Evolutionary conservation across 2,797 vertebrate genomes (phyloP).

Genomic region (Halcyon leucocephala): DNA sequence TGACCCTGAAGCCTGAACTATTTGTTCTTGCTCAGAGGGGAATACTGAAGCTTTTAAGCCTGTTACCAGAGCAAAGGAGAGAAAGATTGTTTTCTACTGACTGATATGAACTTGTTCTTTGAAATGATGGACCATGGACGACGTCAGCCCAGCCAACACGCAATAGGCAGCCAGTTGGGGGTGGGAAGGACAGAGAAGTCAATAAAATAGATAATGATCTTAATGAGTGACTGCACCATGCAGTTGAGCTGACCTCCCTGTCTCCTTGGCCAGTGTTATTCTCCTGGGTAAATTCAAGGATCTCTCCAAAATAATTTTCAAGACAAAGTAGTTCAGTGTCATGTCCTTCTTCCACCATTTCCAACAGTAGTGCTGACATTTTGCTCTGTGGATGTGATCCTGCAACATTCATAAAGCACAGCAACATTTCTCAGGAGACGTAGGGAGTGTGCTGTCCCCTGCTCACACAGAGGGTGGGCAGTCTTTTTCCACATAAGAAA

Average conservation of each 20-base stretch:
- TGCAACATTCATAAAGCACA: not conserved
- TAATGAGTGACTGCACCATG: not conserved
- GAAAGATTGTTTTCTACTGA: not conserved
- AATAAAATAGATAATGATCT: constrained; percentile 38
- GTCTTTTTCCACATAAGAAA: not conserved
- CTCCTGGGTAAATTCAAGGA: constrained; percentile 30
- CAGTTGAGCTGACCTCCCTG: not conserved
- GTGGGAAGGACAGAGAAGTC: not conserved
- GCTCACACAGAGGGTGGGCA: fast-evolving
- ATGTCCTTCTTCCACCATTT: not conserved
- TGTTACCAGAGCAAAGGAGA: not conserved
- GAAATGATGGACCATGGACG: not conserved
- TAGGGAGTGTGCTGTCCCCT: not conserved
- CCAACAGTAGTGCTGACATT: not conserved
- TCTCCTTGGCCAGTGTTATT: constrained; percentile 28
- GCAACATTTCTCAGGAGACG: not conserved
- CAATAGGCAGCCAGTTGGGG: not conserved
- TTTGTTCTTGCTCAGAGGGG: not conserved
- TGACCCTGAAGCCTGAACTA: not conserved
- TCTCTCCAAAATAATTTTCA: constrained; percentile 7
- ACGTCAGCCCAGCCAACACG: not conserved
- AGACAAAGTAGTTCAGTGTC: not conserved
- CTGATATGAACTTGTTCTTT: not conserved
- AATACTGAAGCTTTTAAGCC: not conserved
- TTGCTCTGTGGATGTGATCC: not conserved